These are phyloP conservation scores for Corella eumyota DNA, from an alignment of 23 tunicate genomes.

Conservation along the genomic window DNA sequence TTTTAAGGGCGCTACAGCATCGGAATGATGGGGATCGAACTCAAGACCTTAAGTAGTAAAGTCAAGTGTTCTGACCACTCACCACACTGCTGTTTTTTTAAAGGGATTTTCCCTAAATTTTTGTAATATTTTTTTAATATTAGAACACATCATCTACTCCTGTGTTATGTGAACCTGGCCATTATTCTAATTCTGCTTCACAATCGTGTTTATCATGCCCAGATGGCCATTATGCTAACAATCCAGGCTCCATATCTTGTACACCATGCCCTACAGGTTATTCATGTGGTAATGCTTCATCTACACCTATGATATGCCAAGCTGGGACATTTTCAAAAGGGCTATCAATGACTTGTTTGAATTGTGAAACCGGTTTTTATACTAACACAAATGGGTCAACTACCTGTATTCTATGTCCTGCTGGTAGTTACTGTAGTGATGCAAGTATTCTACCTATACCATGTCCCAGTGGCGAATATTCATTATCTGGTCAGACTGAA, in stretches of 20 bases:
- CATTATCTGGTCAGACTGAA: conserved; percentile 2
- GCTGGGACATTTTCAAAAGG: conserved; percentile 36
- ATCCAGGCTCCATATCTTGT: conserved; percentile 7
- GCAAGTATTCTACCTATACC: conserved; percentile 6
- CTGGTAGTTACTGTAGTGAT: conserved; percentile 35
- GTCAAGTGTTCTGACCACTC: too few relatives aligned
- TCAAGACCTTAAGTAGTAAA: too few relatives aligned
- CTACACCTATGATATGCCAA: conserved; percentile 12
- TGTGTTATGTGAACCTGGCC: conserved; percentile 13
- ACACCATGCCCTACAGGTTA: conserved; percentile 31
- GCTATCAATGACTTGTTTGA: background rate
- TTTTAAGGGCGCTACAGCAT: too few relatives aligned
- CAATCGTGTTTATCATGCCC: conserved; percentile 33
- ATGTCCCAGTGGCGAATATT: conserved; percentile 25
- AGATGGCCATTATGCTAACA: conserved; percentile 33
- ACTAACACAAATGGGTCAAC: background rate
- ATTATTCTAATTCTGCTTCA: conserved; percentile 23
- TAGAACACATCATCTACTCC: conserved; percentile 6
- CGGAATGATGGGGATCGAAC: too few relatives aligned
- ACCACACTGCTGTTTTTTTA: too few relatives aligned
- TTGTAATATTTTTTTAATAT: background rate
- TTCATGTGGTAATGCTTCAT: conserved; percentile 25
- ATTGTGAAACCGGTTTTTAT: conserved; percentile 25
- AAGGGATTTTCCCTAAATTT: too few relatives aligned
- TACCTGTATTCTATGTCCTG: conserved; percentile 36